These are phyloP conservation scores for Microcebus ravelobensis DNA, from an alignment of 2,113 vertebrate species.

Conservation along the genomic window DNA sequence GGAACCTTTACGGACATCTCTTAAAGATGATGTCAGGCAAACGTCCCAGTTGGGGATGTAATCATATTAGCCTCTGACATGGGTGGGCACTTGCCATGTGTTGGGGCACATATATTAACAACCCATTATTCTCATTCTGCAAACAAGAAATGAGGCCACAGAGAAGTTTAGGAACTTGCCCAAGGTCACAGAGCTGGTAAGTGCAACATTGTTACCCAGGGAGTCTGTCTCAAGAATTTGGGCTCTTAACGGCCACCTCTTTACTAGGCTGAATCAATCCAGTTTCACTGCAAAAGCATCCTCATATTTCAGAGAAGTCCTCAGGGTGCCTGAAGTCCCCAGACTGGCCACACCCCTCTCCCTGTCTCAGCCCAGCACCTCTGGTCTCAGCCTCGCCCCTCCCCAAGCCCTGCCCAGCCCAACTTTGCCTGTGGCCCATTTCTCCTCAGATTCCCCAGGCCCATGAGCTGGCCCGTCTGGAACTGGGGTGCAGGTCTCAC, in stretches of 20 bases:
- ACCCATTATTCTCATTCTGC: neutral
- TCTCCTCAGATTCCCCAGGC: neutral
- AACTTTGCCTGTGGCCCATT: too few species aligned
- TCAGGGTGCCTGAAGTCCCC: neutral
- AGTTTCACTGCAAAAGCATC: neutral
- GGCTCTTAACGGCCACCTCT: neutral
- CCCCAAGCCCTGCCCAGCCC: neutral
- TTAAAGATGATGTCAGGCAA: neutral
- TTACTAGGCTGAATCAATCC: neutral
- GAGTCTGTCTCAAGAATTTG: neutral
- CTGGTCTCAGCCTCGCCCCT: neutral
- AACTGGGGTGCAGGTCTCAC: neutral
- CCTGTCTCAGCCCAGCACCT: neutral
- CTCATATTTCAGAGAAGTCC: neutral
- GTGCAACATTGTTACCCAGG: too few species aligned
- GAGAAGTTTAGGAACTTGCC: neutral
- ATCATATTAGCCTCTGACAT: neutral
- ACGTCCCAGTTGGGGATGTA: neutral
- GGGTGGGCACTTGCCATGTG: neutral
- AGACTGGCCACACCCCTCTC: neutral
- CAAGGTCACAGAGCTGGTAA: neutral
- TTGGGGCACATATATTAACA: neutral
- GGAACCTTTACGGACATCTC: neutral
- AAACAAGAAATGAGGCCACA: neutral
- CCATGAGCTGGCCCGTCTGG: neutral